A percentile compares a stretch with the other conserved stretches of the same genome.
phyloP scores from a whole-genome alignment of 2,797 vertebrate genomes.

The Trachops cirrhosus region DNA sequence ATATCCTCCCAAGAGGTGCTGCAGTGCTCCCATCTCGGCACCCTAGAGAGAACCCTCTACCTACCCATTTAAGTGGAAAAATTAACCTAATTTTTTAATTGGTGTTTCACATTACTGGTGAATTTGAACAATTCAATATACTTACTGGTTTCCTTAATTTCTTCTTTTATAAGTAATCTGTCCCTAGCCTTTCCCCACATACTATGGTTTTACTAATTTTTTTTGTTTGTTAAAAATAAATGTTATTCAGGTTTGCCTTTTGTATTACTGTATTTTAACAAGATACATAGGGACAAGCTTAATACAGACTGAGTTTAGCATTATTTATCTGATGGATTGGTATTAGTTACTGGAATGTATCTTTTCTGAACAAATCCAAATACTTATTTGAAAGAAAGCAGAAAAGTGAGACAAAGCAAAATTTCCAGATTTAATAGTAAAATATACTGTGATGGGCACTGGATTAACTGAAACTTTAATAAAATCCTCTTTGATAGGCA shows the following conservation, averaged over 20 bases:
- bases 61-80: not conserved
- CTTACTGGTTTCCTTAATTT: not conserved
- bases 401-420: slow-evolving; percentile 12
- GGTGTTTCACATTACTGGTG: not conserved
- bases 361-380: slow-evolving; percentile 31
- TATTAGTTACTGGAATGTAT: not conserved
- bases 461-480: not conserved
- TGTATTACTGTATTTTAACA: not conserved
- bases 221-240: slow-evolving; percentile 1
- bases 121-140: not conserved
- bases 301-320: not conserved
- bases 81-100: not conserved
- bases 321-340: slow-evolving; percentile 1
- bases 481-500: not conserved
- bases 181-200: not conserved
- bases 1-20: not conserved
- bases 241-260: slow-evolving; percentile 20
- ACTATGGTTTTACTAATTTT: not conserved
- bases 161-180: slow-evolving; percentile 3
- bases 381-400: slow-evolving; percentile 33
- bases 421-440: not conserved
- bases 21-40: not conserved
- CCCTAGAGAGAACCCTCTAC: not conserved
- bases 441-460: not conserved
- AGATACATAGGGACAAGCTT: not conserved